phyloP scores from a whole-genome alignment of 2,797 vertebrate genomes.

The Fistularia commersonii region DNA sequence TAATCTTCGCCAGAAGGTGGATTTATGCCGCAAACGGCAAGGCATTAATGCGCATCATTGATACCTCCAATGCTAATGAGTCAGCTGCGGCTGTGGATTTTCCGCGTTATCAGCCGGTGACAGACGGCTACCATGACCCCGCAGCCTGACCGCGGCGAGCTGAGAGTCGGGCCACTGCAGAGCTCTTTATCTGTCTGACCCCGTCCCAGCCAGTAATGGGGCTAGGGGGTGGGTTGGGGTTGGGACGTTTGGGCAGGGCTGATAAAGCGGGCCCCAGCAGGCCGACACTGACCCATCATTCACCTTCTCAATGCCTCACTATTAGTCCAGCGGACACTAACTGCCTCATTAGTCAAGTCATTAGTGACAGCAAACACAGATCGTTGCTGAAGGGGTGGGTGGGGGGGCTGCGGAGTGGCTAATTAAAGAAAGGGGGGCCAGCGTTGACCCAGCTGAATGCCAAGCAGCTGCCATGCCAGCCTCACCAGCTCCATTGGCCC shows the following conservation, averaged over 20 bases:
- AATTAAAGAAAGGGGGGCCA: conserved; percentile 83
- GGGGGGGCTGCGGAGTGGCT: conserved; percentile 78
- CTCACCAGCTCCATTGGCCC: conserved; percentile 8
- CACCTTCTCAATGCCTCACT: conserved; percentile 66
- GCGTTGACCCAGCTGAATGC: conserved; percentile 67
- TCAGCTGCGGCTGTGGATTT: conserved; percentile 44
- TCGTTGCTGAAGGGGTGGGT: conserved; percentile 81
- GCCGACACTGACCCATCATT: conserved; percentile 54
- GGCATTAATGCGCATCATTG: conserved; percentile 42
- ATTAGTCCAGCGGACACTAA: conserved; percentile 86
- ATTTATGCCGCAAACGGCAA: conserved; percentile 30
- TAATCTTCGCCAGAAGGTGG: conserved; percentile 44
- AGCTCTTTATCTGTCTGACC: conserved; percentile 74
- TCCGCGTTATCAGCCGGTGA: conserved; percentile 65
- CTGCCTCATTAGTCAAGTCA: conserved; percentile 94
- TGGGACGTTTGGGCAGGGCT: conserved; percentile 47
- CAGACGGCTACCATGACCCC: conserved; percentile 59
- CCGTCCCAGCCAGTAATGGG: conserved; percentile 50
- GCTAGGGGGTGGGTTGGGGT: conserved; percentile 9
- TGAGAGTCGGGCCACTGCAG: conserved; percentile 46
- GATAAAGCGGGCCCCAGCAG: conserved; percentile 51
- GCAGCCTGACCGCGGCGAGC: conserved; percentile 46
- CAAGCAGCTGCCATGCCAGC: conserved; percentile 45
- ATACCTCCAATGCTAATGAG: conserved; percentile 52
- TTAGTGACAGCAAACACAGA: conserved; percentile 87